Evolutionary conservation across 2,888 invertebrate species (phyloP).

Genomic region (Dione vanillae): DNA sequence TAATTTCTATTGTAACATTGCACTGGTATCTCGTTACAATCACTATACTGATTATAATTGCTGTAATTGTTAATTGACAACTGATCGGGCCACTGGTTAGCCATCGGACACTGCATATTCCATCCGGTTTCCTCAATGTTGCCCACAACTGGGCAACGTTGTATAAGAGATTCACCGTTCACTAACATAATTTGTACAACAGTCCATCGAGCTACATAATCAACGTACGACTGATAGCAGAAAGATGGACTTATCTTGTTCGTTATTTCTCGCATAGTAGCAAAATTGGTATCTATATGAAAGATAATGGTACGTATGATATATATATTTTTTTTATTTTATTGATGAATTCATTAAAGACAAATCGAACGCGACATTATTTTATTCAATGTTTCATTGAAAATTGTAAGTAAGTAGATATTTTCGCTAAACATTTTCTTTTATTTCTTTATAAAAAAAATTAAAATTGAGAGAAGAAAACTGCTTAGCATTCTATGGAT

Average conservation of each 20-base stretch:
- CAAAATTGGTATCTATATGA: conserved; percentile 74
- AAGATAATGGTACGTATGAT: conserved; percentile 62
- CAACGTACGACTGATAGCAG: conserved; percentile 77
- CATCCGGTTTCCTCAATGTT: conserved; percentile 63
- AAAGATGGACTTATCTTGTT: conserved; percentile 76
- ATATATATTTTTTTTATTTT: conserved; percentile 44
- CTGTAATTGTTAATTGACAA: conserved; percentile 54
- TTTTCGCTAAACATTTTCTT: too few species aligned
- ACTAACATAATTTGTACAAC: conserved; percentile 66
- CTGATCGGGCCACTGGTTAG: conserved; percentile 64
- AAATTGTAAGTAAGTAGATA: not conserved
- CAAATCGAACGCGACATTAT: not conserved
- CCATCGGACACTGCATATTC: conserved; percentile 68
- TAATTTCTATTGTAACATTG: conserved; percentile 63
- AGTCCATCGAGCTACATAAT: conserved; percentile 79
- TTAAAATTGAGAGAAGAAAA: too few species aligned
- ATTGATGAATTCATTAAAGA: conserved; percentile 2
- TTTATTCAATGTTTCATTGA: not conserved
- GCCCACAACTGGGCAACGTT: conserved; percentile 64
- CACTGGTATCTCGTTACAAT: conserved; percentile 56
- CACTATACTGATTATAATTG: conserved; percentile 57
- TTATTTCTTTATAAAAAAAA: too few species aligned
- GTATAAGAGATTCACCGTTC: conserved; percentile 58
- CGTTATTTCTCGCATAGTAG: conserved; percentile 70
- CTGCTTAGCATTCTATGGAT: too few species aligned